Base-by-base conservation (phyloP, 2,888 invertebrate genomes). In the Chloroclystis v-ata region DNA sequence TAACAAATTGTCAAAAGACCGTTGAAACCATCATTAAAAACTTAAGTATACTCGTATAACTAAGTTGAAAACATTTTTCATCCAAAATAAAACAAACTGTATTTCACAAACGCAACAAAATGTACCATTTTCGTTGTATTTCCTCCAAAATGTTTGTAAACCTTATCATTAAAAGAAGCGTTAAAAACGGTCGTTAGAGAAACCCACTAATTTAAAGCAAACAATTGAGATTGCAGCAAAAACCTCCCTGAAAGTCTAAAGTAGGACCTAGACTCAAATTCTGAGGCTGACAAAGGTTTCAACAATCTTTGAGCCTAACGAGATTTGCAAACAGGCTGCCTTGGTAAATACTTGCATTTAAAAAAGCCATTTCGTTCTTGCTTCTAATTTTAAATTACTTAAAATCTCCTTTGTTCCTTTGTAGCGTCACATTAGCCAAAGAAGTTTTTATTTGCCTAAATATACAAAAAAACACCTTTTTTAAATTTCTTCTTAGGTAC, bases 131-230 rank as follows among this genome's bases (percentile, higher is more conserved):
- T 7, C 10, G 1, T 35, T 33, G n/a, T 8, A 13, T 20, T 5
- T n/a, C n/a, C 33, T 20, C 2, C 10, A 16, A 4, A 16, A 16
- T 20, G 33, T n/a, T 35, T 9, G 10, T 10, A 35, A 10, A 9
- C 48, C 30, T 28, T 12, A 52, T 40, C 20, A 20, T 51, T 44
- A 55, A 63, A 59, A 59, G 58, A 56, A 58, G 44, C 50, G 37
- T 43, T 42, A 69, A 69, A 68, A 67, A 65, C 63, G 64, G 65
- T 72, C 65, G 64, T 69, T 67, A 69, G 55, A 57, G 54, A 63
- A 59, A 57, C 59, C 56, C 58, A 54, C 62, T 70, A 70, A 71
- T 70, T 72, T 67, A 61, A 53, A 61, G 50, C 53, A 45, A 60
- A 58, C 61, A 57, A 59, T 59, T 60, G 59, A 60, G 57, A 58